Percentiles rank a stretch among this genome's conserved stretches.
phyloP scores from a whole-genome alignment of 2,888 invertebrate species.

The Eupithecia dodoneata region DNA sequence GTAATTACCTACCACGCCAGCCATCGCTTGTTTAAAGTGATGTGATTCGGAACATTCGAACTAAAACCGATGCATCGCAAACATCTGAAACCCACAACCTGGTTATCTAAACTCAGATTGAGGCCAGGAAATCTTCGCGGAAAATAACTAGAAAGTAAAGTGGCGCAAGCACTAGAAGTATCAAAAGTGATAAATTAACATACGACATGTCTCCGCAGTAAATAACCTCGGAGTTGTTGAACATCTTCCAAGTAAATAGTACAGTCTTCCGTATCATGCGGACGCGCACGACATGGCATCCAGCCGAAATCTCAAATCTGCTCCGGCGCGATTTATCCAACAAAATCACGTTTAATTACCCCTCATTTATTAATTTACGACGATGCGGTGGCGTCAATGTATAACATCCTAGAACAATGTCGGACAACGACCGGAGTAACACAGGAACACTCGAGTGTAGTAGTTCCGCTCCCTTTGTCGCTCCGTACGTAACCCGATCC shows the following conservation, averaged over 20 bases:
- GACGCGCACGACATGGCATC: constrained; percentile 59
- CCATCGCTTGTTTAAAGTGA: constrained; percentile 54
- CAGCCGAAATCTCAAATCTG: constrained; percentile 60
- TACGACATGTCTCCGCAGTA: constrained; percentile 61
- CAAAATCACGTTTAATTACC: constrained; percentile 39
- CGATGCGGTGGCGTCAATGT: constrained; percentile 28
- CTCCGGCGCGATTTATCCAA: constrained; percentile 33
- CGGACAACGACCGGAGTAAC: constrained; percentile 55
- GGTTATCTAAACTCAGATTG: constrained; percentile 20
- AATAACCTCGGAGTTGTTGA: constrained; percentile 72
- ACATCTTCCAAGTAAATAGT: constrained; percentile 72
- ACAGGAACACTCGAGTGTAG: constrained; percentile 71
- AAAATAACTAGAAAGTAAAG: constrained; percentile 51
- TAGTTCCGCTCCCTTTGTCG: constrained; percentile 76
- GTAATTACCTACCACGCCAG: constrained; percentile 56
- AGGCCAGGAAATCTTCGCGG: constrained; percentile 45
- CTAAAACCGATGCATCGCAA: constrained; percentile 46
- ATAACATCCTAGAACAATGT: constrained; percentile 48
- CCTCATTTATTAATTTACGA: constrained; percentile 31
- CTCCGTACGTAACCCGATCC: constrained; percentile 71
- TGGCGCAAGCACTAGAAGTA: constrained; percentile 41
- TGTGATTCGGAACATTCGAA: constrained; percentile 58
- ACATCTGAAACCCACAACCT: constrained; percentile 39
- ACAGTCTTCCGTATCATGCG: constrained; percentile 67
- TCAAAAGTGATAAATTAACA: constrained; percentile 59